These are phyloP conservation scores for Spinus pinus DNA, from an alignment of 2,797 vertebrate genomes.

Conservation along the genomic window DNA sequence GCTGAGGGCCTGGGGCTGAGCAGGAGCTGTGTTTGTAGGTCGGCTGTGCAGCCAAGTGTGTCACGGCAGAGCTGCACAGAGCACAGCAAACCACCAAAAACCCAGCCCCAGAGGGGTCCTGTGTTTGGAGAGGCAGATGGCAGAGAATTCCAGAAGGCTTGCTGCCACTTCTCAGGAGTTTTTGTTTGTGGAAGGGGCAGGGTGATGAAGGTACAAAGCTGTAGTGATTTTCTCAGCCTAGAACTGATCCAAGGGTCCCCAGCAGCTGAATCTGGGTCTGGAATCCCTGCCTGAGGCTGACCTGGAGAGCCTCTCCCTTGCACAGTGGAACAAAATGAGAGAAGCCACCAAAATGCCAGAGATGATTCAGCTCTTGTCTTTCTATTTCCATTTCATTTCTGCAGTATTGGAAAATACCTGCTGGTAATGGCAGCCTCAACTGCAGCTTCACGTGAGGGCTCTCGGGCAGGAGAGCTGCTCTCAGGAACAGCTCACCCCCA, in stretches of 20 bases:
- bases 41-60: background rate
- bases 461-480: background rate
- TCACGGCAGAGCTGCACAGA: background rate
- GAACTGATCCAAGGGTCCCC: background rate
- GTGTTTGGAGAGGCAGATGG: background rate
- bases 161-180: background rate
- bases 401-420: background rate
- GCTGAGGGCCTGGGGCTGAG: background rate
- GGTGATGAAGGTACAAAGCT: background rate
- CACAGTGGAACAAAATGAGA: background rate
- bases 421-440: background rate
- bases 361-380: background rate
- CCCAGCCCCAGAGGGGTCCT: rapidly evolving
- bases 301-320: background rate
- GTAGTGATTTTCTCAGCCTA: background rate
- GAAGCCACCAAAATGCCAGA: background rate
- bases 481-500: background rate
- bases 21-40: background rate
- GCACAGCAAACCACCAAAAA: background rate
- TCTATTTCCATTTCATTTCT: background rate
- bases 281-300: background rate
- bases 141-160: background rate
- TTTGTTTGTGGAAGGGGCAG: background rate
- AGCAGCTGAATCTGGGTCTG: background rate
- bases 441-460: rapidly evolving